These are phyloP conservation scores for Urocitellus parryii DNA, from an alignment of 2,113 vertebrate genomes.

Conservation along the genomic window DNA sequence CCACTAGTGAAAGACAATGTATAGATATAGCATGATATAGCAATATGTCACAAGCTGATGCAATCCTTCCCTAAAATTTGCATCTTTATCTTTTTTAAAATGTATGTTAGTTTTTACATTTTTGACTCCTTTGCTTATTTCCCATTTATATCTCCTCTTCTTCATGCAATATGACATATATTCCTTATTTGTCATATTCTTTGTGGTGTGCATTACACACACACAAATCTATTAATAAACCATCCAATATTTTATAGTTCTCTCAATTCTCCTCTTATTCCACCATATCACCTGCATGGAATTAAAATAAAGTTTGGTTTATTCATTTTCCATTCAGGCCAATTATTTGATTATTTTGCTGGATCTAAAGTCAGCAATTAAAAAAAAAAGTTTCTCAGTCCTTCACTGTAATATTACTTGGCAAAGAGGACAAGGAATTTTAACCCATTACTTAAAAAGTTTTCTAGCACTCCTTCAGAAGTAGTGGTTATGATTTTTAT, in stretches of 20 bases:
- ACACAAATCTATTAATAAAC: background rate
- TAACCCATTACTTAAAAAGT: background rate
- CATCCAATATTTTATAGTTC: background rate
- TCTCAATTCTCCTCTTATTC: background rate
- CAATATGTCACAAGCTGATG: background rate
- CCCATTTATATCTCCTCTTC: background rate
- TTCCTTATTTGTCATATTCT: constrained; percentile 6
- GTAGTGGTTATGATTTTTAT: background rate
- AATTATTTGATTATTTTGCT: constrained; percentile 22
- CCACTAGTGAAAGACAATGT: background rate
- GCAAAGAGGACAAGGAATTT: background rate
- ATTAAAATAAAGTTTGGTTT: background rate
- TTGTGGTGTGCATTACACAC: background rate
- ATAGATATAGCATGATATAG: background rate
- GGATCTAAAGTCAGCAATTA: background rate
- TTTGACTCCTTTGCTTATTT: background rate
- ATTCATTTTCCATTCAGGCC: background rate
- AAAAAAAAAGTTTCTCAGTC: background rate
- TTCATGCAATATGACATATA: background rate
- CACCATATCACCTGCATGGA: background rate
- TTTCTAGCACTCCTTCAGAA: background rate
- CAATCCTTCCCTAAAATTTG: background rate
- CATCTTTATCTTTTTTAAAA: background rate
- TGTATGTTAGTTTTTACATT: background rate
- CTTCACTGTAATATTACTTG: background rate